These are phyloP conservation scores for Neuroscelio doddi DNA, from an alignment of 2,888 invertebrate species.

Conservation along the genomic window DNA sequence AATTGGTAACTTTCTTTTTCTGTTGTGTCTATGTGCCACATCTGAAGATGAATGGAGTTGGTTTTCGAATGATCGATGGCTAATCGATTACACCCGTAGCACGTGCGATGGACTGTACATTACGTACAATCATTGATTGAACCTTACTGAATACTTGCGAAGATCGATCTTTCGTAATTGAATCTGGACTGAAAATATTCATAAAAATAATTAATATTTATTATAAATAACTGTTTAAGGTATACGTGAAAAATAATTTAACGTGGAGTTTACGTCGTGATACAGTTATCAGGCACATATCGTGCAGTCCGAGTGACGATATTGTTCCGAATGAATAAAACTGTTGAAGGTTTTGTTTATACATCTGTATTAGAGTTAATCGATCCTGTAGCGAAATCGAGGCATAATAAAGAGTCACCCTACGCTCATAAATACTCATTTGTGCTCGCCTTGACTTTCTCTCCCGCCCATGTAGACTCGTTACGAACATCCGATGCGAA, in stretches of 20 bases:
- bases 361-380: slow-evolving; percentile 61
- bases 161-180: no score
- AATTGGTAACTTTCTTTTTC: slow-evolving; percentile 27
- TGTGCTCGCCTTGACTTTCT: slow-evolving; percentile 55
- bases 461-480: slow-evolving; percentile 59
- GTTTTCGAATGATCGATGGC: slow-evolving; percentile 34
- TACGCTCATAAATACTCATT: slow-evolving; percentile 67
- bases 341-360: slow-evolving; percentile 48
- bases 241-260: no score
- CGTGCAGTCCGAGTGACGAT: slow-evolving; percentile 1
- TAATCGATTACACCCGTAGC: slow-evolving; percentile 41
- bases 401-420: slow-evolving; percentile 60
- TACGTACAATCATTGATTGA: slow-evolving; percentile 5
- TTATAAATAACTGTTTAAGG: no score
- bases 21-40: slow-evolving; percentile 20
- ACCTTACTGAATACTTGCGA: slow-evolving; percentile 8
- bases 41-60: slow-evolving; percentile 35
- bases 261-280: no score
- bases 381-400: slow-evolving; percentile 58
- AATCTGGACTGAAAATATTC: no score
- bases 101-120: slow-evolving; percentile 25
- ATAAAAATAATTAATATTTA: no score
- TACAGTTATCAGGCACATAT: no score
- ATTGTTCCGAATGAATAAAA: slow-evolving; percentile 11
- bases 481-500: slow-evolving; percentile 45